A percentile compares a stretch with the other conserved stretches of the same genome.
Conservation (phyloP, 2,888 invertebrate genomes). For the Endotricha flammealis region DNA sequence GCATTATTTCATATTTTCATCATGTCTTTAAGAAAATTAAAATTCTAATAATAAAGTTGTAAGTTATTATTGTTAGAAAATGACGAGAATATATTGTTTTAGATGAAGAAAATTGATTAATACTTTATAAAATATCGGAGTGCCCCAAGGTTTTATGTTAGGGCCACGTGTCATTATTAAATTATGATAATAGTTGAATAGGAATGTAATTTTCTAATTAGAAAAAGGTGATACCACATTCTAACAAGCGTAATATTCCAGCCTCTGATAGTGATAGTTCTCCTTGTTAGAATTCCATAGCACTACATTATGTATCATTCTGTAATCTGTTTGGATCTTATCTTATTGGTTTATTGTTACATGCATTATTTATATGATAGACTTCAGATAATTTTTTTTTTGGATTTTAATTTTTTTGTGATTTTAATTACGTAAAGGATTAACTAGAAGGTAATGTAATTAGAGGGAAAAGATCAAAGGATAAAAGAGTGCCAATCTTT, state of each 20-base stretch:
- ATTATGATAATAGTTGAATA: background rate
- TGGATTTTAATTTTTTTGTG: too few relatives aligned
- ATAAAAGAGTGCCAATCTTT: too few relatives aligned
- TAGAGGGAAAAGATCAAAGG: too few relatives aligned
- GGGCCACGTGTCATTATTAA: background rate
- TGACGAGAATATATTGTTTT: conserved; percentile 3
- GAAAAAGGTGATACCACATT: background rate
- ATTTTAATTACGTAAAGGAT: too few relatives aligned
- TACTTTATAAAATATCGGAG: background rate
- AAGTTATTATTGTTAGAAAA: conserved; percentile 25
- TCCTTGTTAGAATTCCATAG: background rate
- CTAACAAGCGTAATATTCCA: background rate
- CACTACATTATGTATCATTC: conserved; percentile 2
- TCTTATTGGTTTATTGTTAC: too few relatives aligned
- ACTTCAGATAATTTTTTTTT: too few relatives aligned
- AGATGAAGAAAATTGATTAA: conserved; percentile 10
- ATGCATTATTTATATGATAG: too few relatives aligned
- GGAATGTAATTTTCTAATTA: background rate
- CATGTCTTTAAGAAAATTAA: background rate
- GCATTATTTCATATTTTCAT: conserved; percentile 31
- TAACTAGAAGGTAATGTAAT: too few relatives aligned
- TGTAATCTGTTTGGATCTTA: conserved; percentile 2
- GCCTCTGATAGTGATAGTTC: background rate
- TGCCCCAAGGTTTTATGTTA: conserved; percentile 9
- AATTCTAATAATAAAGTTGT: background rate